Base-by-base conservation (phyloP, 2,888 invertebrate genomes). In the Didymodactylos carnosus region DNA sequence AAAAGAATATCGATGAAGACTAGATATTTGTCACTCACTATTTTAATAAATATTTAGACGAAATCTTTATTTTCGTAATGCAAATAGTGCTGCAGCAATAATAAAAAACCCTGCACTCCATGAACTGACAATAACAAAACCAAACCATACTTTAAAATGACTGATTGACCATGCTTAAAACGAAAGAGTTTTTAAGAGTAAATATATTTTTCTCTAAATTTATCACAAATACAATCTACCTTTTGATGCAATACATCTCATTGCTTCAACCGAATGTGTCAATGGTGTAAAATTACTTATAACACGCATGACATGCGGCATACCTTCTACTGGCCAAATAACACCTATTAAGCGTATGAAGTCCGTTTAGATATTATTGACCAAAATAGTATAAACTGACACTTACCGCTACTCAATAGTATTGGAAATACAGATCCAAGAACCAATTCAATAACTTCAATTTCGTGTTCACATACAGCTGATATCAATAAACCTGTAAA, bases 311-410 rank as follows among this genome's bases (percentile, higher is more conserved):
- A 90, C 86, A 79, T 88, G 87, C 3, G 94, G 94, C 91, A 94
- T 94, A 75, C 92, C 92, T 83, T 94, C 92, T 76, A 94, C 89
- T 75, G 94, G 94, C 94, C 94, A 94, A 80, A 94, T 92, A 49
- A 94, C 93, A 74, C 94, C 94, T 88, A 80, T 2, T 81, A 79
- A 77, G 78, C 75, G 75, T 75, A 76, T 43, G 70, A 73, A 70
- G 51, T 72, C 19, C 39, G 16, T 39, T 43, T 23, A 19, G n/a
- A 23, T 25, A n/a, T 11, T 29, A 16, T 29, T 49, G 19, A 14
- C n/a, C 11, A 19, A 46, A 39, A 39, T 23, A 23, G 27, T 39
- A 43, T 29, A 0, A 7, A 3, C 10, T 11, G 27, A 13, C 23
- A 84, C 88, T 85, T 82, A 91, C 92, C 92, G 79, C 92, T 92